These are phyloP conservation scores for Toxotes jaculatrix DNA, from an alignment of 2,113 vertebrate genomes.

Conservation along the genomic window DNA sequence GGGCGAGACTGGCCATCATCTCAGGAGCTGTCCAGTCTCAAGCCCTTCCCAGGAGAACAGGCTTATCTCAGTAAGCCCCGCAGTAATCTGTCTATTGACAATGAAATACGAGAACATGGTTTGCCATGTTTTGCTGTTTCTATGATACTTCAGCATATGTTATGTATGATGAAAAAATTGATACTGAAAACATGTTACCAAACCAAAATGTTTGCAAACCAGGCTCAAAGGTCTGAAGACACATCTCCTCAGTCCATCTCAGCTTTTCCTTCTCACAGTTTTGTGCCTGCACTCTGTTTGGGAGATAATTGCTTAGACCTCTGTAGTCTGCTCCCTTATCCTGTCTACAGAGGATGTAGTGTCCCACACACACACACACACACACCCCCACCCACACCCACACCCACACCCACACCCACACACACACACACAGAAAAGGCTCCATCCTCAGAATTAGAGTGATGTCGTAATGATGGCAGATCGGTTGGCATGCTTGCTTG, in stretches of 20 bases:
- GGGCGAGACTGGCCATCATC: too few relatives aligned
- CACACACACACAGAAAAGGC: conserved; percentile 18
- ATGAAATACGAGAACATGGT: too few relatives aligned
- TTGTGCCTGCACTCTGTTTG: conserved; percentile 53
- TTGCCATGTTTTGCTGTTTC: too few relatives aligned
- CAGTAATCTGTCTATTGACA: too few relatives aligned
- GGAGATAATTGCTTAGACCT: conserved; percentile 65
- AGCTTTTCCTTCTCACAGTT: conserved; percentile 8
- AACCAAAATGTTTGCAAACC: background rate
- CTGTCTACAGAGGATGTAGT: conserved; percentile 36
- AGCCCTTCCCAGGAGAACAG: too few relatives aligned
- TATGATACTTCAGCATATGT: background rate
- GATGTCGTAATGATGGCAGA: conserved; percentile 42
- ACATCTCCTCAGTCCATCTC: conserved; percentile 1
- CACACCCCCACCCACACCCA: conserved; percentile 27
- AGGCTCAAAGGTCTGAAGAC: background rate
- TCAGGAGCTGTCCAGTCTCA: too few relatives aligned
- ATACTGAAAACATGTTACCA: background rate
- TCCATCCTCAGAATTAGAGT: conserved; percentile 22
- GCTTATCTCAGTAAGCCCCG: too few relatives aligned
- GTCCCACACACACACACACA: conserved; percentile 6
- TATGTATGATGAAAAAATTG: background rate
- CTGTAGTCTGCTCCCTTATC: conserved; percentile 39
- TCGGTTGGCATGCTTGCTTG: conserved; percentile 23
- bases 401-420: conserved; percentile 20